Conservation (phyloP, 2,888 invertebrate species). For the Latrodectus hesperus region DNA sequence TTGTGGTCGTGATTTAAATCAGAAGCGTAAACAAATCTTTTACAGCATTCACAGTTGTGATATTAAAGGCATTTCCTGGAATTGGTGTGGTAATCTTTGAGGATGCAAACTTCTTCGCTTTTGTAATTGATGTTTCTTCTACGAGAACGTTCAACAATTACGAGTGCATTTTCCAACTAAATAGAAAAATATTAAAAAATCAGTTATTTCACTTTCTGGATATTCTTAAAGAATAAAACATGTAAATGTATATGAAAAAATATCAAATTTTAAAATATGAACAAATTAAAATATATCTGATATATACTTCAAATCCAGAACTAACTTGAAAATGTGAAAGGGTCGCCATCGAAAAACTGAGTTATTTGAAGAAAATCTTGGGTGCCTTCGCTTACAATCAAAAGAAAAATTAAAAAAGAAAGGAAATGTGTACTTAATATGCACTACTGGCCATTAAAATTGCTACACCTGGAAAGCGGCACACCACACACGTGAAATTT, state of each 20-base stretch:
- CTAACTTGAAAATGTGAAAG: constrained; percentile 3
- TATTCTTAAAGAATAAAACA: not conserved
- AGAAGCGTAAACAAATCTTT: not conserved
- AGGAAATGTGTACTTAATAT: no score
- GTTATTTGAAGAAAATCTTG: not conserved
- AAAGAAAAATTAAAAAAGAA: no score
- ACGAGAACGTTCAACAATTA: not conserved
- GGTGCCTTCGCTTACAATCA: not conserved
- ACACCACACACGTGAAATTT: no score
- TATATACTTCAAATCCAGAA: constrained; percentile 19
- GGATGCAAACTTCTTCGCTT: not conserved
- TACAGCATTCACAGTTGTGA: not conserved
- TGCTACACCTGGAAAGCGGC: no score
- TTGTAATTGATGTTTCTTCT: not conserved
- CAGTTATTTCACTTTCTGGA: not conserved
- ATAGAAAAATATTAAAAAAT: not conserved
- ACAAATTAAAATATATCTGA: not conserved
- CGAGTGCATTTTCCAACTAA: not conserved
- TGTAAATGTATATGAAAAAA: not conserved
- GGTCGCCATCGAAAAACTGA: not conserved
- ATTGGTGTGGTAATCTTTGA: not conserved
- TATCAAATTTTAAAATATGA: not conserved
- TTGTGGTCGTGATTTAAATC: not conserved
- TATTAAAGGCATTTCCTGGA: not conserved
- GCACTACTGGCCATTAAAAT: no score